phyloP scores from a whole-genome alignment of 2,888 invertebrate species.

The Drosophila falleni region DNA sequence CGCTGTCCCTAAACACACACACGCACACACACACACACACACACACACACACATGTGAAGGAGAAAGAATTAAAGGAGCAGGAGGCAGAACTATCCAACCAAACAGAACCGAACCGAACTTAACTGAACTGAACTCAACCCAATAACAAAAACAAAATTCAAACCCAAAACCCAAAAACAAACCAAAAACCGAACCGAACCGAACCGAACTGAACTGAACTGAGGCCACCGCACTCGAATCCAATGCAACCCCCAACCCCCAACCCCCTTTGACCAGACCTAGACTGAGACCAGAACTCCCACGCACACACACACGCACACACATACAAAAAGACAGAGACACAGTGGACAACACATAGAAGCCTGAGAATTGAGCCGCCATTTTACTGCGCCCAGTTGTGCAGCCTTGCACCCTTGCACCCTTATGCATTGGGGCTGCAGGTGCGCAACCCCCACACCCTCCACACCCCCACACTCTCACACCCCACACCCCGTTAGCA shows the following conservation, averaged over 20 bases:
- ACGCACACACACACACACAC: not conserved
- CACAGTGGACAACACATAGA: slow-evolving; percentile 35
- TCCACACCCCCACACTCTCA: too few species aligned
- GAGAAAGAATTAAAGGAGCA: not conserved
- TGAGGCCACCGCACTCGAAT: slow-evolving; percentile 36
- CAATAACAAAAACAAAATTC: slow-evolving; percentile 19
- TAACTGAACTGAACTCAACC: slow-evolving; percentile 15
- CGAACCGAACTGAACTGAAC: slow-evolving; percentile 38
- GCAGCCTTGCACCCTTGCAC: slow-evolving; percentile 62
- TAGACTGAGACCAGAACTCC: not conserved
- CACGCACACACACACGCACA: slow-evolving; percentile 4
- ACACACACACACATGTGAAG: not conserved
- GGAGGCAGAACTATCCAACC: slow-evolving; percentile 5
- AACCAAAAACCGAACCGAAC: slow-evolving; percentile 16
- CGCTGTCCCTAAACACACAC: slow-evolving; percentile 8
- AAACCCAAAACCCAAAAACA: slow-evolving; percentile 29
- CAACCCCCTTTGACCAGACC: not conserved
- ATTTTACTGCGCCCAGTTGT: slow-evolving; percentile 71
- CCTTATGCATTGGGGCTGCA: slow-evolving; percentile 56
- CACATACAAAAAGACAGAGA: slow-evolving; percentile 5
- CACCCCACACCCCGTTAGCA: not conserved
- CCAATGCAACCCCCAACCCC: slow-evolving; percentile 17
- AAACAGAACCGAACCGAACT: slow-evolving; percentile 34
- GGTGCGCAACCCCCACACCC: slow-evolving; percentile 37
- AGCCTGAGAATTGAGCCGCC: slow-evolving; percentile 60